Conservation (phyloP, 2,113 vertebrate species). For the Salvator merianae region DNA sequence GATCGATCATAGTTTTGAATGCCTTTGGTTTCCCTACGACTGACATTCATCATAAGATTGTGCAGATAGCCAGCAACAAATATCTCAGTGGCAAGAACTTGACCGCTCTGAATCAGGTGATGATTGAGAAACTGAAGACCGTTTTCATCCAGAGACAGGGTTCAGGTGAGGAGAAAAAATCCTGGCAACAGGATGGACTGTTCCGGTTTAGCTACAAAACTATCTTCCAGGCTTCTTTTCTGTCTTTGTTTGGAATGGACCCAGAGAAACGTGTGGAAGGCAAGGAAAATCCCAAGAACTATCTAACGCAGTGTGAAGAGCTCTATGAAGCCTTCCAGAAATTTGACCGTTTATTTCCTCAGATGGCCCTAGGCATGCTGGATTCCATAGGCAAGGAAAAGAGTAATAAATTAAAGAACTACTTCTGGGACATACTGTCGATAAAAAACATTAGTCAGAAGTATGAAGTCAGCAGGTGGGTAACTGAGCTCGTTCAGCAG, state of each 20-base stretch:
- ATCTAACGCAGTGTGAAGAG: background rate
- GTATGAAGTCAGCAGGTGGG: conserved; percentile 81
- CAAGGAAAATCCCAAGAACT: background rate
- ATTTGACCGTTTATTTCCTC: conserved; percentile 83
- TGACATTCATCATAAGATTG: conserved; percentile 38
- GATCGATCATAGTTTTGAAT: conserved; percentile 63
- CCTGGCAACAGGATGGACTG: conserved; percentile 78
- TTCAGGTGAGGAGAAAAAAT: background rate
- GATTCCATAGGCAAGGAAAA: conserved; percentile 72
- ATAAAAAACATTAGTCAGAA: conserved; percentile 66
- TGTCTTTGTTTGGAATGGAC: conserved; percentile 77
- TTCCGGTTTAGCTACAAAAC: conserved; percentile 81
- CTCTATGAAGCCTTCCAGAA: conserved; percentile 68
- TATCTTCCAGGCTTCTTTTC: conserved; percentile 82
- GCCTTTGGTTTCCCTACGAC: conserved; percentile 60
- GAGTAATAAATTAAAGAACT: conserved; percentile 62
- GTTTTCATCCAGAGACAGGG: conserved; percentile 69
- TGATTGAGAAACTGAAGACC: conserved; percentile 82
- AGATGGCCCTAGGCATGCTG: conserved; percentile 75
- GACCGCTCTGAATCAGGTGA: conserved; percentile 73
- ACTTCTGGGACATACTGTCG: conserved; percentile 78
- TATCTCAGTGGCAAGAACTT: conserved; percentile 80
- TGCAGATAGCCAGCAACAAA: conserved; percentile 70
- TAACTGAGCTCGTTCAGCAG: conserved; percentile 66
- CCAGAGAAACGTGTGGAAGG: background rate